These are phyloP conservation scores for Morelia viridis DNA, from an alignment of 2,797 vertebrate species.

Conservation along the genomic window DNA sequence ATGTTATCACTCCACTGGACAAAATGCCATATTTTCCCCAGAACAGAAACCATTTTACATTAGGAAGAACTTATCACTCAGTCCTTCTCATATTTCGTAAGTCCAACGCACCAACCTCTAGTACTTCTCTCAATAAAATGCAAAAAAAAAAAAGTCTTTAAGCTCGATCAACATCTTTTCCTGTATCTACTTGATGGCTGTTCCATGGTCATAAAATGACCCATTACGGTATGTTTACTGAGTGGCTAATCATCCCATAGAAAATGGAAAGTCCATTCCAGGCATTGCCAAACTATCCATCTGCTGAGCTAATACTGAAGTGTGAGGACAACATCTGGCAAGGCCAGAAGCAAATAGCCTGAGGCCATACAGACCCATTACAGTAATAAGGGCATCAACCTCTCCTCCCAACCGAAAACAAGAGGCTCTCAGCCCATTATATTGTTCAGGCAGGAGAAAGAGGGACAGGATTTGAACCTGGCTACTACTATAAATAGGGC, in stretches of 20 bases:
- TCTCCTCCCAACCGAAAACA: not conserved
- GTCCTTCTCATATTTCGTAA: not conserved
- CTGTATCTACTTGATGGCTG: not conserved
- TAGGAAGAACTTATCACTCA: not conserved
- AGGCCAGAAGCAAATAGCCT: not conserved
- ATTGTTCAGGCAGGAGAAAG: not conserved
- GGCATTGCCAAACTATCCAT: not conserved
- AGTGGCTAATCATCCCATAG: not conserved
- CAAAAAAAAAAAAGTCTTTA: not conserved
- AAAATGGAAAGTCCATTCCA: not conserved
- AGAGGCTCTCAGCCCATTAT: not conserved
- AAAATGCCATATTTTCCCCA: not conserved
- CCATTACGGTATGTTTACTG: not conserved
- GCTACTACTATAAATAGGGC: not conserved
- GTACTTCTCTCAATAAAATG: not conserved
- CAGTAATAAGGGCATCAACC: not conserved
- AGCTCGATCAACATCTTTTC: not conserved
- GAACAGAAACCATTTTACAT: not conserved
- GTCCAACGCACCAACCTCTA: not conserved
- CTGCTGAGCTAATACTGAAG: not conserved
- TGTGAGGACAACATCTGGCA: not conserved
- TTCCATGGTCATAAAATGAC: not conserved
- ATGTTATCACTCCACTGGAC: not conserved
- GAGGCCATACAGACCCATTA: not conserved
- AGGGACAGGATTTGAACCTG: not conserved